Base-by-base conservation (phyloP, 1,140 invertebrate species). In the Apolygus lucorum region DNA sequence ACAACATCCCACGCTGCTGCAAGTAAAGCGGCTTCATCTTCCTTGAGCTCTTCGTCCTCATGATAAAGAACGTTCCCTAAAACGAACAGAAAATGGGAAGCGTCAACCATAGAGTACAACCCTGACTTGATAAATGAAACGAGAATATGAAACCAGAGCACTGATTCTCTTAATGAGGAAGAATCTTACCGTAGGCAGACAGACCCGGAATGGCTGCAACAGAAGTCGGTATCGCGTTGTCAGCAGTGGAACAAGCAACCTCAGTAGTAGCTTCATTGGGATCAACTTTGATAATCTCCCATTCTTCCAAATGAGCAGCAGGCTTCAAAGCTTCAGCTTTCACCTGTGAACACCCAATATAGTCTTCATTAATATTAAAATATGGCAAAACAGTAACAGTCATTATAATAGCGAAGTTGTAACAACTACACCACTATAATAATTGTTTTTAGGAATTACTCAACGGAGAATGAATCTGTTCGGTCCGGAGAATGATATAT, bases 1-100 rank as follows among this genome's bases (percentile, higher is more conserved):
- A 80, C 80, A 25, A 78, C 78, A 73, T 79, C 76, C 80, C 80
- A 81, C 34, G 76, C 78, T 68, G 80, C 72, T n/a, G 73, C 68
- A 29, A 74, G 63, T 21, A 74, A 25, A 24, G 72, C 70, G 22
- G 72, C 72, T 22, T 72, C 70, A 22, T 69, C 72, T 22, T 74
- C 74, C 67, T 71, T 69, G 21, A 70, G 63, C 63, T 42, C 29
- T 26, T 66, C 64, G 27, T 59, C 54, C 22, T 24, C 54, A 22
- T 59, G 54, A 21, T 59, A 59, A 4, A 59, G 22, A 4, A 59
- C 54, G 22, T 59, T 59, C 22, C 54, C 54, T 17, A 59, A 22
- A 59, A 59, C 11, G 11, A 11, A 13, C 11, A 22, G 54, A 14
- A 4, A 59, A 59, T 59, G 22, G 22, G 22, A 59, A 42, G 4